These are phyloP conservation scores for Kryptolebias marmoratus DNA, from an alignment of 2,113 vertebrate species.

Conservation along the genomic window DNA sequence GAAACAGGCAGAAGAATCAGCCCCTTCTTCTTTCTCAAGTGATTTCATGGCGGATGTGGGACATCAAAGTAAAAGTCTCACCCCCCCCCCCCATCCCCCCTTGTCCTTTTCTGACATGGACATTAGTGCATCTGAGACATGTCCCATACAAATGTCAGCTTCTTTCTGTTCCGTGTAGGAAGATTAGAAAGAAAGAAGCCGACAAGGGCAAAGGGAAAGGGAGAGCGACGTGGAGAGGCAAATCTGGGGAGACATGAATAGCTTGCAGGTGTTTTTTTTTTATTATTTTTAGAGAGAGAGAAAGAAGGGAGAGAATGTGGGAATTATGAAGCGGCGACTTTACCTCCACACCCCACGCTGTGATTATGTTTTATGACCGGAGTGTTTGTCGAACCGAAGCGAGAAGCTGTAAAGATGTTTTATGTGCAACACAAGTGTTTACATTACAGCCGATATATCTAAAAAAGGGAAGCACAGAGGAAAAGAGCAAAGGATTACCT, in stretches of 20 bases:
- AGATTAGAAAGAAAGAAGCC: slow-evolving; percentile 51
- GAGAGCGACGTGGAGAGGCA: slow-evolving; percentile 28
- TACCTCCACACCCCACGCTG: slow-evolving; percentile 30
- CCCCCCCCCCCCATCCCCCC: slow-evolving; percentile 31
- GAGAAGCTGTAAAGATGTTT: slow-evolving; percentile 30
- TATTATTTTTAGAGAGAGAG: slow-evolving; percentile 33
- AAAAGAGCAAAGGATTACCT: slow-evolving; percentile 42
- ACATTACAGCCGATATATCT: slow-evolving; percentile 22
- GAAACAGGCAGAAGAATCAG: slow-evolving; percentile 11
- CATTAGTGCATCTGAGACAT: slow-evolving; percentile 40
- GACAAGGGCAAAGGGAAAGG: slow-evolving; percentile 35
- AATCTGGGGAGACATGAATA: slow-evolving; percentile 70
- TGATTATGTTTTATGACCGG: slow-evolving; percentile 67
- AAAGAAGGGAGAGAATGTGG: slow-evolving; percentile 20
- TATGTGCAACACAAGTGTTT: slow-evolving; percentile 24
- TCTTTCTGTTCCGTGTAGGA: slow-evolving; percentile 30
- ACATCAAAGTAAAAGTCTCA: slow-evolving; percentile 48
- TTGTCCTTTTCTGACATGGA: slow-evolving; percentile 50
- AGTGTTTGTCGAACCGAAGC: slow-evolving; percentile 43
- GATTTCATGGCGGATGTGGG: slow-evolving; percentile 31
- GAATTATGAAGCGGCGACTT: slow-evolving; percentile 9
- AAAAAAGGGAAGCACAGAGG: slow-evolving; percentile 17
- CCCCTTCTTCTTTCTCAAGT: slow-evolving; percentile 13
- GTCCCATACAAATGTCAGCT: slow-evolving; percentile 39
- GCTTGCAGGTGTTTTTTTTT: slow-evolving; percentile 69